These are phyloP conservation scores for Hydropsyche tenuis DNA, from an alignment of 1,140 invertebrate species.

Conservation along the genomic window DNA sequence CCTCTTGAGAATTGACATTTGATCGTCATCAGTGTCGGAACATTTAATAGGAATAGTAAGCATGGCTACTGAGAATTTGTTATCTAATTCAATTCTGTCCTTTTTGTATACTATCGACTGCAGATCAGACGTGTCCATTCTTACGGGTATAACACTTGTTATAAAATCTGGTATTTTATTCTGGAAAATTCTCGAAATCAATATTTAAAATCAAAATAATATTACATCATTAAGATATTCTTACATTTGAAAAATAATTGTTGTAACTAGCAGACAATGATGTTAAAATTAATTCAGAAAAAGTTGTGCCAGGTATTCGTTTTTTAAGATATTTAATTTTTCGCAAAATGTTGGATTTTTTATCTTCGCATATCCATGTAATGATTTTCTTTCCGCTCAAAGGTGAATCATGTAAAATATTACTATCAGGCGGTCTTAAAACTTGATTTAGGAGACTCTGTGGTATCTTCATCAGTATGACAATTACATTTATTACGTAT, in stretches of 20 bases:
- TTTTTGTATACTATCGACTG: neutral
- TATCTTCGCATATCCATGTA: slow-evolving; percentile 54
- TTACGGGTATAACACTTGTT: slow-evolving; percentile 43
- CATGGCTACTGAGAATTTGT: slow-evolving; percentile 47
- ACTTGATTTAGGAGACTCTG: slow-evolving; percentile 54
- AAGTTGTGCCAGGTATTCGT: slow-evolving; percentile 51
- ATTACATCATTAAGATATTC: neutral
- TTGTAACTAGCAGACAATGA: slow-evolving; percentile 56
- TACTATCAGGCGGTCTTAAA: slow-evolving; percentile 55
- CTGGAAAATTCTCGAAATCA: slow-evolving; percentile 11
- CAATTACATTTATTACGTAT: neutral
- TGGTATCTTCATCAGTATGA: slow-evolving; percentile 51
- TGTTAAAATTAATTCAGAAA: slow-evolving; percentile 57
- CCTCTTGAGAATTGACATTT: slow-evolving; percentile 33
- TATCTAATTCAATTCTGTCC: slow-evolving; percentile 34
- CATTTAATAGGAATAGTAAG: slow-evolving; percentile 40
- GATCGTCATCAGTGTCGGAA: neutral
- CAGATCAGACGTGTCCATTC: slow-evolving; percentile 21
- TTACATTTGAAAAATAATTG: slow-evolving; percentile 57
- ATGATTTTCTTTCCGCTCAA: slow-evolving; percentile 55
- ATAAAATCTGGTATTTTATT: slow-evolving; percentile 37
- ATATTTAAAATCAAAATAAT: neutral
- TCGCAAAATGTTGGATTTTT: slow-evolving; percentile 53
- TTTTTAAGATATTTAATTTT: slow-evolving; percentile 58
- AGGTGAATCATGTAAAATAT: slow-evolving; percentile 55